phyloP scores from a whole-genome alignment of 2,797 vertebrate genomes.

The Poecile montanus region DNA sequence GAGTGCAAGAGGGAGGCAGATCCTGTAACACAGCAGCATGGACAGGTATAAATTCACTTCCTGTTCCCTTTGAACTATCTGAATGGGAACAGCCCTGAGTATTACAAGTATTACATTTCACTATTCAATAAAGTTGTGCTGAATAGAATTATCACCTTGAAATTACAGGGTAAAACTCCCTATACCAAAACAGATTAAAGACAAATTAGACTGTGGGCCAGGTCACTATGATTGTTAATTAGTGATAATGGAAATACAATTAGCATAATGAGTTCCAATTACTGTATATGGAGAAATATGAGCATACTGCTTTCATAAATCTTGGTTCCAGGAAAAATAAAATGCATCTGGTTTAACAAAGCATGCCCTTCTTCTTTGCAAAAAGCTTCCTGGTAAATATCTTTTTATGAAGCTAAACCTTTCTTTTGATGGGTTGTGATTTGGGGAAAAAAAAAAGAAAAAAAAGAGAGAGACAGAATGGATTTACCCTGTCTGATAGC shows the following conservation, averaged over 20 bases:
- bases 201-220: conserved; percentile 85
- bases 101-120: conserved; percentile 75
- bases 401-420: conserved; percentile 75
- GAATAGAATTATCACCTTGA: conserved; percentile 86
- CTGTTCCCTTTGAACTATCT: conserved; percentile 44
- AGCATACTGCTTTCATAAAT: conserved; percentile 81
- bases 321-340: conserved; percentile 80
- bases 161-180: conserved; percentile 83
- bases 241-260: conserved; percentile 86
- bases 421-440: conserved; percentile 71
- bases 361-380: conserved; percentile 73
- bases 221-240: conserved; percentile 91
- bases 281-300: conserved; percentile 86
- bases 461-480: conserved; percentile 46
- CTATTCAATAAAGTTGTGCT: conserved; percentile 78
- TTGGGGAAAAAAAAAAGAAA: neutral
- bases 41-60: conserved; percentile 41
- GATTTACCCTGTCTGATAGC: conserved; percentile 76
- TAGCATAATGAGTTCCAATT: conserved; percentile 89
- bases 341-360: conserved; percentile 81
- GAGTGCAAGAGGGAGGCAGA: neutral
- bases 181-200: conserved; percentile 85
- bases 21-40: neutral
- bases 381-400: conserved; percentile 75
- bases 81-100: conserved; percentile 51